Conservation (phyloP, 2,888 invertebrate species). For the Standfussiana lucernea region DNA sequence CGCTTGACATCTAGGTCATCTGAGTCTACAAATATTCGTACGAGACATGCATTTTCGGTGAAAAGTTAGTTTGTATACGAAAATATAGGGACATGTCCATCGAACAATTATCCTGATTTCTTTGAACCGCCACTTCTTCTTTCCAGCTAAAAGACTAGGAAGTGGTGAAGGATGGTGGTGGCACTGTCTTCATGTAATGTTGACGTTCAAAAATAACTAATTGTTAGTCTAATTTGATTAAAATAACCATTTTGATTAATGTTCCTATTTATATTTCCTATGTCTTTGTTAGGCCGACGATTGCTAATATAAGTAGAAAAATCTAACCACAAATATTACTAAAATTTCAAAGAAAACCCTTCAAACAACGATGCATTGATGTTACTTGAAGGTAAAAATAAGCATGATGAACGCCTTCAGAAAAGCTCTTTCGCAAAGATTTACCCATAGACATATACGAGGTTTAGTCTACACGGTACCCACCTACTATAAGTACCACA, state of each 20-base stretch:
- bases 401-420: not conserved
- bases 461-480: not conserved
- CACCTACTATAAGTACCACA: not conserved
- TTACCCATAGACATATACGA: not conserved
- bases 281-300: not conserved
- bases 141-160: not conserved
- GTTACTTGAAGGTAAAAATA: not conserved
- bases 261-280: no score
- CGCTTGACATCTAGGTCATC: constrained; percentile 21
- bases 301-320: not conserved
- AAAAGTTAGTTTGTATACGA: not conserved
- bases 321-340: not conserved
- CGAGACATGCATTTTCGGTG: not conserved
- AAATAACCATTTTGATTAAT: not conserved
- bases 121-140: not conserved
- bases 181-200: not conserved
- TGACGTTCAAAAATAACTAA: not conserved
- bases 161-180: not conserved
- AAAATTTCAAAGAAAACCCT: not conserved
- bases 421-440: not conserved
- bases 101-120: not conserved
- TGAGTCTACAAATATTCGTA: not conserved
- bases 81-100: not conserved
- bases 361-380: not conserved
- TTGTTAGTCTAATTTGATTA: not conserved